These are phyloP conservation scores for Heliothis subflexa DNA, from an alignment of 1,140 invertebrate species.

Conservation along the genomic window DNA sequence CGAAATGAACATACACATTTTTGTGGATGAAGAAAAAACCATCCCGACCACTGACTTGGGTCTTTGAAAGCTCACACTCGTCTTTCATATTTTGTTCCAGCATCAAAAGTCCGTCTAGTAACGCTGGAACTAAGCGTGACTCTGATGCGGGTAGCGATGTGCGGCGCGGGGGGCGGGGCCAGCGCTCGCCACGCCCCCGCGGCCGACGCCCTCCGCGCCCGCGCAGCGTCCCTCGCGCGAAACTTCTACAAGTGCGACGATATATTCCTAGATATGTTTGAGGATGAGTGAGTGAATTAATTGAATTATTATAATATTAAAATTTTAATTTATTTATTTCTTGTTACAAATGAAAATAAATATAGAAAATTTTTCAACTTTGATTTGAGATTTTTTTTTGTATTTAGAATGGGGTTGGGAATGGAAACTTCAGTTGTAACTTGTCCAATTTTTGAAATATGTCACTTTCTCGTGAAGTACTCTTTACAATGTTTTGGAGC, in stretches of 20 bases:
- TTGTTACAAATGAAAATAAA: too few species aligned
- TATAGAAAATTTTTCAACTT: too few species aligned
- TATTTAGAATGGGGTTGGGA: too few species aligned
- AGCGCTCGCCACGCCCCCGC: conserved; percentile 86
- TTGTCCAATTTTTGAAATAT: too few species aligned
- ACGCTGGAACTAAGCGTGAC: conserved; percentile 96
- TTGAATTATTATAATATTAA: not conserved
- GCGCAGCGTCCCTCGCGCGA: conserved; percentile 94
- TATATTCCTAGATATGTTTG: conserved; percentile 99
- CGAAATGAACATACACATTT: too few species aligned
- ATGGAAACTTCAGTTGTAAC: too few species aligned
- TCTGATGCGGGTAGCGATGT: conserved; percentile 89
- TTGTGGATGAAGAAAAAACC: too few species aligned
- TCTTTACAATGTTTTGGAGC: too few species aligned
- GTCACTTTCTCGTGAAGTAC: too few species aligned
- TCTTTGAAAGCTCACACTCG: not conserved
- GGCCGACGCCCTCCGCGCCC: conserved; percentile 93
- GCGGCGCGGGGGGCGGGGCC: conserved; percentile 60
- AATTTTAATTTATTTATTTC: too few species aligned
- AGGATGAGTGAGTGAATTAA: conserved; percentile 93
- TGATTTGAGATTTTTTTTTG: too few species aligned
- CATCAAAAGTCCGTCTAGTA: conserved; percentile 94
- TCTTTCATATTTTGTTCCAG: conserved; percentile 70
- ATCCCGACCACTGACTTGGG: too few species aligned
- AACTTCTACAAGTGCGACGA: conserved; percentile 99